These are phyloP conservation scores for Petrolisthes cinctipes DNA, from an alignment of 2,888 invertebrate genomes.

Conservation along the genomic window DNA sequence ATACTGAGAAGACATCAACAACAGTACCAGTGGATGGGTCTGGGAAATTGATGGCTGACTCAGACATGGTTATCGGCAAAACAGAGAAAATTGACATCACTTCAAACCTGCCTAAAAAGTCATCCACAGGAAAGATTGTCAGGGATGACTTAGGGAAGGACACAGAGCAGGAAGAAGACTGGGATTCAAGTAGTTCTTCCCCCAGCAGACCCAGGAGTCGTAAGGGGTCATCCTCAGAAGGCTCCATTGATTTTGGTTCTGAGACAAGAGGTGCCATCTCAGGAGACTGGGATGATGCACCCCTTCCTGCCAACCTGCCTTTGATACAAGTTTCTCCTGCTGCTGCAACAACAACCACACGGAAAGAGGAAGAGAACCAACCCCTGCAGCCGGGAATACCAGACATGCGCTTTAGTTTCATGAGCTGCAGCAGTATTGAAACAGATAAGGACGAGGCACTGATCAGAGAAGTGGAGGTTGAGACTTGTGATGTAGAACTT, in stretches of 20 bases:
- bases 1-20: not conserved
- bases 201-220: slow-evolving; percentile 34
- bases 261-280: slow-evolving; percentile 47
- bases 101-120: not conserved
- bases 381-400: not conserved
- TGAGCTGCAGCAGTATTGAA: slow-evolving; percentile 52
- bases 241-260: slow-evolving; percentile 63
- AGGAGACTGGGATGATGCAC: slow-evolving; percentile 53
- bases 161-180: not conserved
- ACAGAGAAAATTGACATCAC: not conserved
- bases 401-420: slow-evolving; percentile 47
- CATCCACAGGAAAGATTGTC: not conserved
- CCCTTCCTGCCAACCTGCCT: not conserved
- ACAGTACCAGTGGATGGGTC: not conserved
- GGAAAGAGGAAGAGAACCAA: not conserved
- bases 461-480: slow-evolving; percentile 47
- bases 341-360: no score
- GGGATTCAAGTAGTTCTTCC: slow-evolving; percentile 46
- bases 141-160: not conserved
- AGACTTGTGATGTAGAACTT: slow-evolving; percentile 20
- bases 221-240: slow-evolving; percentile 49
- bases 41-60: not conserved
- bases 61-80: no score
- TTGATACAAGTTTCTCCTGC: no score
- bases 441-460: slow-evolving; percentile 55